Evolutionary conservation across 2,113 vertebrate species (phyloP), one percentile per base, ranked within the genome.

Genomic region (Parus major): DNA sequence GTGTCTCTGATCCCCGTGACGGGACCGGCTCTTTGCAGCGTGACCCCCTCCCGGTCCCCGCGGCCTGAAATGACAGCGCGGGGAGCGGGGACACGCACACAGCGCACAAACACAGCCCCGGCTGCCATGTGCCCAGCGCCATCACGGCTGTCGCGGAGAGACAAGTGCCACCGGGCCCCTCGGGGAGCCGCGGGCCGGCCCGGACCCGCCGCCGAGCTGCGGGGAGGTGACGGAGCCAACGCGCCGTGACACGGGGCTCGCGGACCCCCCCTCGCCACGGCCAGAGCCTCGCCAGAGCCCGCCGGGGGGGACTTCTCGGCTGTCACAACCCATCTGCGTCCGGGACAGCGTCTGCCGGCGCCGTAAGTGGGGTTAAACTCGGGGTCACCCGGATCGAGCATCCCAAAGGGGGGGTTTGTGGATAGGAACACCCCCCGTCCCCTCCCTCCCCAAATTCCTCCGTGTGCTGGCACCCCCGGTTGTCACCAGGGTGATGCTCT

Each of bases 361-460:
- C 96, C 42, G 35, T 98, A 98, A 98, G 96, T 98, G 97, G 97
- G 98, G 97, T 98, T 98, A 98, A 98, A 97, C 82, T 98, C 85
- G 94, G 97, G 98, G 97, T 97, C 98, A 98, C 96, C 52, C 9
- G 2, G 49, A 90, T 76, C 64, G 82, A 94, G 94, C 96, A 87
- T 39, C 65, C 90, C 84, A 19, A 82, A 24, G 31, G 57, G 63
- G 35, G 46, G 41, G 15, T 11, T 7, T 69, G 3, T 6, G 42
- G 63, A 70, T 59, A 15, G 49, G 17, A 28, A 5, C 33, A 33
- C 7, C 55, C 39, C 63, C n/a, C 5, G 36, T 39, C 36, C 36
- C 36, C 36, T 39, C 36, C 36, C 36, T 50, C 52, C 82, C 52
- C 29, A 75, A 61, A 60, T 39, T 9, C 5, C 35, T 12, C 33